phyloP scores from a whole-genome alignment of 2,797 vertebrate species.

The Eulemur albifrons region DNA sequence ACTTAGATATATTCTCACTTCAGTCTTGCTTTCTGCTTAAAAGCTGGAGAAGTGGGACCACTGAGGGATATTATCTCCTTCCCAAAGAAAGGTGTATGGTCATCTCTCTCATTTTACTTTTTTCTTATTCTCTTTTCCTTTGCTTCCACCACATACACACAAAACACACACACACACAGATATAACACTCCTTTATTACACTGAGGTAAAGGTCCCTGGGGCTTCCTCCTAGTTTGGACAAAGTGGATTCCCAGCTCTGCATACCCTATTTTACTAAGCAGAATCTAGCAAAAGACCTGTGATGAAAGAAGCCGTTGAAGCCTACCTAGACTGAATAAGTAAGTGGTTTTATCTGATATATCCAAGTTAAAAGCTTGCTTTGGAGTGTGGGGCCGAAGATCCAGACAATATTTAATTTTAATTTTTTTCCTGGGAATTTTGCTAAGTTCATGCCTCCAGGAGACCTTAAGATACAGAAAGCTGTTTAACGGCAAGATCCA shows the following conservation, averaged over 20 bases:
- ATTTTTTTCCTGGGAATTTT: not conserved
- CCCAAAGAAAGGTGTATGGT: not conserved
- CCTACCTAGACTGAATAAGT: not conserved
- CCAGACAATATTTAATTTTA: not conserved
- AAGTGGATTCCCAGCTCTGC: not conserved
- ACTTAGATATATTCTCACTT: not conserved
- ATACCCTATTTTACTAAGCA: not conserved
- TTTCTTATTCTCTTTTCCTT: not conserved
- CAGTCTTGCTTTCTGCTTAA: not conserved
- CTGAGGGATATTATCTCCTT: not conserved
- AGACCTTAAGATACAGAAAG: not conserved
- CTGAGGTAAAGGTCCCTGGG: not conserved
- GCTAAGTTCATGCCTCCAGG: not conserved
- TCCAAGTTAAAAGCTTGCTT: not conserved
- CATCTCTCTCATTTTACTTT: not conserved
- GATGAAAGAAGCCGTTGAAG: not conserved
- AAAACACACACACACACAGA: not conserved
- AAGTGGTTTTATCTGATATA: not conserved
- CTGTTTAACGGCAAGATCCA: not conserved
- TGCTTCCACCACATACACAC: not conserved
- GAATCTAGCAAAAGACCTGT: not conserved
- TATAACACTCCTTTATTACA: not conserved
- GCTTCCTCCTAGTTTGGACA: not conserved
- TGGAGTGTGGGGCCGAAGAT: not conserved
- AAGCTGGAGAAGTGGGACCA: not conserved